phyloP scores from a whole-genome alignment of 2,113 vertebrate species.

The Dryoscopus gambensis region DNA sequence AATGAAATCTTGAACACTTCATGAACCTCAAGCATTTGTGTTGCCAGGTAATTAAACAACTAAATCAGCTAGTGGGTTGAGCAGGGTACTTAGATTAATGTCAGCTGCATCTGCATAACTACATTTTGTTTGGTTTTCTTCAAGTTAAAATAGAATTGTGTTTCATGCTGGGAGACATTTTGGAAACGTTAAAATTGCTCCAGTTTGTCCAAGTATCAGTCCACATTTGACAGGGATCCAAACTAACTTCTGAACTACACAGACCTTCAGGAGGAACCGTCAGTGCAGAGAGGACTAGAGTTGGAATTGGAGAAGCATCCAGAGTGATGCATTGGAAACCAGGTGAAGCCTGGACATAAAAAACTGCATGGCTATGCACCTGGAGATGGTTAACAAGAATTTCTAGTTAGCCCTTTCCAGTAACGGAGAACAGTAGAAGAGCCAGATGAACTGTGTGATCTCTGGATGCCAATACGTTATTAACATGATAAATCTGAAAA shows the following conservation, averaged over 20 bases:
- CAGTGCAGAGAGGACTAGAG: not conserved
- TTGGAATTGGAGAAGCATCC: not conserved
- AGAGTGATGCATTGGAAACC: not conserved
- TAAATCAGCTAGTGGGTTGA: not conserved
- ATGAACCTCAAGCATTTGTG: not conserved
- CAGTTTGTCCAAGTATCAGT: not conserved
- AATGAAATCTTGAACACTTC: not conserved
- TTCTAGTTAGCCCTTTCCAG: not conserved
- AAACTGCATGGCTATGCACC: not conserved
- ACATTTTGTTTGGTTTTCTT: not conserved
- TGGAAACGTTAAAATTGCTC: not conserved
- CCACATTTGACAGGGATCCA: not conserved
- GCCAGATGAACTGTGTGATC: not conserved
- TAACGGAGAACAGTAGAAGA: not conserved
- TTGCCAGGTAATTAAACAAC: not conserved
- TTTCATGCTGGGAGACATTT: not conserved
- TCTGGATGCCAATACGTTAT: not conserved
- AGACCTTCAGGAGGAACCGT: not conserved
- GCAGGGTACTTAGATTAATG: not conserved
- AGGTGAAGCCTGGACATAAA: not conserved
- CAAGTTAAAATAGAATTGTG: not conserved
- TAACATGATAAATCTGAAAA: not conserved
- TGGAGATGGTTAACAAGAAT: not conserved
- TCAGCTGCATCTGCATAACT: not conserved
- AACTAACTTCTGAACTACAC: not conserved